Percentiles rank a stretch among this genome's conserved stretches.
Evolutionary conservation across 2,797 vertebrate genomes (phyloP).

Genomic region (Cryptoprocta ferox): DNA sequence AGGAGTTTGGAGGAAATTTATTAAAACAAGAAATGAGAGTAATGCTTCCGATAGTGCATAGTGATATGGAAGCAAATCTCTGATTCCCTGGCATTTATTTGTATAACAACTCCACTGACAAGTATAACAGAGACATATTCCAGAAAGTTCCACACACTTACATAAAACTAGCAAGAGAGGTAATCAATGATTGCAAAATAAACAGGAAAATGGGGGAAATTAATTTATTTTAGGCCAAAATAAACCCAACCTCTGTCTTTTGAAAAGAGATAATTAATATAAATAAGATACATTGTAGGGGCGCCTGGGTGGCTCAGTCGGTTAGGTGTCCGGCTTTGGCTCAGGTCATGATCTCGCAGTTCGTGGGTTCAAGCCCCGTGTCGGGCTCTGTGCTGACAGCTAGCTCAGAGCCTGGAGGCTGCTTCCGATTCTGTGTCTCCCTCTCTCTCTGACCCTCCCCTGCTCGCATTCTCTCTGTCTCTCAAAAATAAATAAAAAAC

Average conservation of each 20-base stretch:
- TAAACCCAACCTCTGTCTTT: background rate
- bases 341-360: too few species aligned
- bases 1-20: background rate
- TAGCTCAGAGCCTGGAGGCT: too few species aligned
- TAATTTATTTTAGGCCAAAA: background rate
- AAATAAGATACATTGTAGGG: background rate
- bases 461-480: too few species aligned
- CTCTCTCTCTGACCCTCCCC: too few species aligned
- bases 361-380: too few species aligned
- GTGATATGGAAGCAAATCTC: conserved; percentile 19
- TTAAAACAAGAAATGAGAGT: conserved; percentile 53
- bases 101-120: conserved; percentile 9
- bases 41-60: background rate
- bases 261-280: background rate
- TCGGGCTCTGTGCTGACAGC: too few species aligned
- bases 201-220: background rate
- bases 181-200: background rate
- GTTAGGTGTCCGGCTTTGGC: too few species aligned
- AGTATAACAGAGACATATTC: background rate
- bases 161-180: background rate
- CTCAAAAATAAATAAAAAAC: too few species aligned
- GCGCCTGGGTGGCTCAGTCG: too few species aligned
- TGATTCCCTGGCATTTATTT: conserved; percentile 49
- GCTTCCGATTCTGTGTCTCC: too few species aligned
- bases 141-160: background rate